Evolutionary conservation across 2,888 invertebrate species (phyloP), one percentile per base, ranked within the genome.

Genomic region (Spilarctia lutea): DNA sequence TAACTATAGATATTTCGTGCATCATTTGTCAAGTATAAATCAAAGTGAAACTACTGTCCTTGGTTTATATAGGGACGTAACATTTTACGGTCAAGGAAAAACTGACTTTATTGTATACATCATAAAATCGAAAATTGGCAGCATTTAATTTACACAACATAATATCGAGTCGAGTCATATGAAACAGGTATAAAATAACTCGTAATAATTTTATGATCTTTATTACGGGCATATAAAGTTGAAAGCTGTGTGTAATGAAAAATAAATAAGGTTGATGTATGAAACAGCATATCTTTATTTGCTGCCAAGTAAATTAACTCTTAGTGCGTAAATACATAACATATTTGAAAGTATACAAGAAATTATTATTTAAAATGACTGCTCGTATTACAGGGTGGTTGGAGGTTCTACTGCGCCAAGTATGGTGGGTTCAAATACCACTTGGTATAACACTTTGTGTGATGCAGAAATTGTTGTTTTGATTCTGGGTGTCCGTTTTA

Each of bases 151-250:
- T 71, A 68, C 74, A 78, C 74, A 76, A 72, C 77, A 76, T 71
- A 79, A 76, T 76, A 76, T 75, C 60, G 76, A 75, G 66, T 72
- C 48, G 71, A 72, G 67, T 66, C 65, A 78, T 68, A 75, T 71
- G 80, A 68, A 74, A 75, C 68, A 75, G 76, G 74, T 78, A 78
- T 81, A 81, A 81, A 82, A 77, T 76, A 78, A 78, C 68, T 68
- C 63, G 75, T 71, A 69, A 75, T 78, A 77, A 80, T 74, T 79
- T 81, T 75, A 77, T 79, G 72, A 73, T 45, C 71, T 82, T 83
- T 83, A 83, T 79, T 78, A 75, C 77, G 3, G n/a, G 18, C 52
- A 0, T 7, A 78, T 82, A 84, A 79, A 82, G 83, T 75, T 77
- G 72, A 82, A 79, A 84, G 45, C 82, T 82, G 82, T 42, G 48